Conservation (phyloP, 1,140 invertebrate species). For the Drosophila suzukii region DNA sequence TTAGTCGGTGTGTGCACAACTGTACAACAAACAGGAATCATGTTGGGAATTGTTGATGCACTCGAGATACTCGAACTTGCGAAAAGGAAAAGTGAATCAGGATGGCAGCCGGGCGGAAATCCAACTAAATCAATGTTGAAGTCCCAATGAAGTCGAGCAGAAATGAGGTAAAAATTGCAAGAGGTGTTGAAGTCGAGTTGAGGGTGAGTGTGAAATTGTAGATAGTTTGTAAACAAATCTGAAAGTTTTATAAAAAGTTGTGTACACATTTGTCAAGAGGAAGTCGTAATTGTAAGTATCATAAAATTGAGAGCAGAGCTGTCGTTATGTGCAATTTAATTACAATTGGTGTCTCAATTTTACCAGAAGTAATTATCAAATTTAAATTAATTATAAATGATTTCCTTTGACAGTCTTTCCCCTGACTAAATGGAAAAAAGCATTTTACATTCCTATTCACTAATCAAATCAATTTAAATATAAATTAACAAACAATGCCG, state of each 20-base stretch:
- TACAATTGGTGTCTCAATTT: neutral
- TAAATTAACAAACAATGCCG: slow-evolving; percentile 55
- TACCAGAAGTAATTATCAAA: neutral
- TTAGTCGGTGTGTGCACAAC: slow-evolving; percentile 44
- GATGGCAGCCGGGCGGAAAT: slow-evolving; percentile 31
- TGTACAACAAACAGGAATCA: slow-evolving; percentile 47
- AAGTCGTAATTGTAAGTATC: too few species aligned
- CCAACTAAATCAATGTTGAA: slow-evolving; percentile 43
- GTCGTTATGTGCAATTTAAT: too few species aligned
- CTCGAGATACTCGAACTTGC: slow-evolving; percentile 19
- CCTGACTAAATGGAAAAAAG: neutral
- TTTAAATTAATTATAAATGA: neutral
- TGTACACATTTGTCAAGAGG: neutral
- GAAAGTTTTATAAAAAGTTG: neutral
- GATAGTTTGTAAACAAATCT: too few species aligned
- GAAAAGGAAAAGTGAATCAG: slow-evolving; percentile 38
- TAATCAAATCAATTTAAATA: slow-evolving; percentile 68
- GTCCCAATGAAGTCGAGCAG: slow-evolving; percentile 21
- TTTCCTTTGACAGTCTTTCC: slow-evolving; percentile 9
- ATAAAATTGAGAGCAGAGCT: too few species aligned
- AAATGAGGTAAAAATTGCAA: slow-evolving; percentile 14
- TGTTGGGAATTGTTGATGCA: slow-evolving; percentile 46
- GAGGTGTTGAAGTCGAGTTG: slow-evolving; percentile 2
- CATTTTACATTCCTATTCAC: slow-evolving; percentile 1
- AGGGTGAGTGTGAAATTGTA: neutral